phyloP scores from a whole-genome alignment of 2,888 invertebrate species.

The Phytoseiulus persimilis region DNA sequence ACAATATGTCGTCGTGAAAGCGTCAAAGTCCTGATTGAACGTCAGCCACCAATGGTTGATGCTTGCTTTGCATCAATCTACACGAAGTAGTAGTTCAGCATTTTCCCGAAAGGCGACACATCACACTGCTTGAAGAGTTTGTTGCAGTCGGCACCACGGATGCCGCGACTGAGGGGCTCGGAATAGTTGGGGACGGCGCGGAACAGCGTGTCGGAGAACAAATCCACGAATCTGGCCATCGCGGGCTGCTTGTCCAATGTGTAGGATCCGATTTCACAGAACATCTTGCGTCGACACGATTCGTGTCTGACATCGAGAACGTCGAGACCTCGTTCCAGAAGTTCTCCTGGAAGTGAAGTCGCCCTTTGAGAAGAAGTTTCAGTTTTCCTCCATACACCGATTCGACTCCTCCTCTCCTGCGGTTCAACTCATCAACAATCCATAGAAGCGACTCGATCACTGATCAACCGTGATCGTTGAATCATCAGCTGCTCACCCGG shows the following conservation, averaged over 20 bases:
- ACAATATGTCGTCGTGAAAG: background rate
- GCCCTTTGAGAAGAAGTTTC: background rate
- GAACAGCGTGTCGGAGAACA: constrained; percentile 1
- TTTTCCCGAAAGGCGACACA: background rate
- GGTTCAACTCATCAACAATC: too few relatives aligned
- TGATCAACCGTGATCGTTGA: too few relatives aligned
- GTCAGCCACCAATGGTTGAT: background rate
- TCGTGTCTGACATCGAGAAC: background rate
- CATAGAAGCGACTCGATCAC: too few relatives aligned
- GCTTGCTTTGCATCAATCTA: background rate
- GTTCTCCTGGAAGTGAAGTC: background rate
- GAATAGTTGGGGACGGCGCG: background rate
- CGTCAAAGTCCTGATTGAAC: background rate
- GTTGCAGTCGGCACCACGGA: background rate
- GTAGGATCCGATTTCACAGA: constrained; percentile 19
- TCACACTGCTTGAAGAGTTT: constrained; percentile 7
- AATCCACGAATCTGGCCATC: constrained; percentile 14
- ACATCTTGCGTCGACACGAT: background rate
- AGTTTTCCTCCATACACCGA: too few relatives aligned
- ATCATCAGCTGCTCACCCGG: background rate
- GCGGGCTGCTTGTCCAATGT: constrained; percentile 24
- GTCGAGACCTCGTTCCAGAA: constrained; percentile 35
- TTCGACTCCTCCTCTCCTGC: too few relatives aligned
- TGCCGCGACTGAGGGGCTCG: background rate
- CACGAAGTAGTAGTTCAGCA: constrained; percentile 20